Evolutionary conservation across 1,140 invertebrate genomes (phyloP).

Genomic region (Apis dorsata): DNA sequence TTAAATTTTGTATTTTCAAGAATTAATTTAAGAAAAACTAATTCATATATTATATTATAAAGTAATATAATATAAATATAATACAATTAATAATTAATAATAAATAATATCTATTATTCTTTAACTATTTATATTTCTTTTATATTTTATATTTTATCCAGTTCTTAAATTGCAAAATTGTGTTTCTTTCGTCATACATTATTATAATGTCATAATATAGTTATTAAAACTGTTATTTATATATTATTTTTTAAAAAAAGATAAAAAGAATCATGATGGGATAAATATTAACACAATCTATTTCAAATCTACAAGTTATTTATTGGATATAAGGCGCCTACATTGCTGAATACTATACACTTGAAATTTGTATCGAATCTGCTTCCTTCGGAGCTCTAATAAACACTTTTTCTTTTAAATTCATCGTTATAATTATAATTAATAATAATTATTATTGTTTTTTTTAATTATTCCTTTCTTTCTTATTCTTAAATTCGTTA

Average conservation of each 20-base stretch:
- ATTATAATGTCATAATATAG: background rate
- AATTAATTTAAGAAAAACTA: too few relatives aligned
- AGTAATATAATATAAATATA: too few relatives aligned
- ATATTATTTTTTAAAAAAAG: background rate
- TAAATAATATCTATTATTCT: too few relatives aligned
- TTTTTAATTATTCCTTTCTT: background rate
- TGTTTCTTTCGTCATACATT: too few relatives aligned
- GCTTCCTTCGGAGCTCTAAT: slow-evolving; percentile 32
- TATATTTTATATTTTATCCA: too few relatives aligned
- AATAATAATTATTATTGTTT: background rate
- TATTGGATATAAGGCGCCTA: slow-evolving; percentile 62
- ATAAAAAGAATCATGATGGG: too few relatives aligned
- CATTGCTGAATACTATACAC: slow-evolving; percentile 61
- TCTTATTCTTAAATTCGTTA: slow-evolving; percentile 29
- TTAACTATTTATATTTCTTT: too few relatives aligned
- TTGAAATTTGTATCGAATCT: slow-evolving; percentile 51
- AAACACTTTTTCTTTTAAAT: slow-evolving; percentile 7
- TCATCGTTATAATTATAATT: background rate
- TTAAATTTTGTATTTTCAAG: too few relatives aligned
- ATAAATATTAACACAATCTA: background rate
- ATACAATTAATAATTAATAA: too few relatives aligned
- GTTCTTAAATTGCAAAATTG: too few relatives aligned
- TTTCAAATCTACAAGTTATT: slow-evolving; percentile 58
- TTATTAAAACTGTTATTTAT: background rate
- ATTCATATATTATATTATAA: too few relatives aligned